Conservation (phyloP, 2,113 vertebrate species). For the human region GRCh38 chr17:78078501-78079000, state of each 20-base stretch:
- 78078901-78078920: too few relatives aligned
- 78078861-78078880: background rate
- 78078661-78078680: rapidly evolving
- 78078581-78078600: rapidly evolving
- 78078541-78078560: background rate
- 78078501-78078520: background rate
- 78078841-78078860: too few relatives aligned
- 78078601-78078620: background rate
- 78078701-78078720: background rate
- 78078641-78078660: background rate
- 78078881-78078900: background rate
- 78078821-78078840: too few relatives aligned
- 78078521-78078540: background rate
- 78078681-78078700: background rate
- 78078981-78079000: too few relatives aligned
- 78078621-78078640: too few relatives aligned
- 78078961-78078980: too few relatives aligned
- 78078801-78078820: too few relatives aligned
- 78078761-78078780: background rate
- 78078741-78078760: background rate
- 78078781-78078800: too few relatives aligned
- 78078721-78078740: background rate
- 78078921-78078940: too few relatives aligned
- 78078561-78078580: rapidly evolving
- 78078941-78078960: too few relatives aligned